Evolutionary conservation across 2,797 vertebrate genomes (phyloP).

Genomic region (Onychomys torridus): DNA sequence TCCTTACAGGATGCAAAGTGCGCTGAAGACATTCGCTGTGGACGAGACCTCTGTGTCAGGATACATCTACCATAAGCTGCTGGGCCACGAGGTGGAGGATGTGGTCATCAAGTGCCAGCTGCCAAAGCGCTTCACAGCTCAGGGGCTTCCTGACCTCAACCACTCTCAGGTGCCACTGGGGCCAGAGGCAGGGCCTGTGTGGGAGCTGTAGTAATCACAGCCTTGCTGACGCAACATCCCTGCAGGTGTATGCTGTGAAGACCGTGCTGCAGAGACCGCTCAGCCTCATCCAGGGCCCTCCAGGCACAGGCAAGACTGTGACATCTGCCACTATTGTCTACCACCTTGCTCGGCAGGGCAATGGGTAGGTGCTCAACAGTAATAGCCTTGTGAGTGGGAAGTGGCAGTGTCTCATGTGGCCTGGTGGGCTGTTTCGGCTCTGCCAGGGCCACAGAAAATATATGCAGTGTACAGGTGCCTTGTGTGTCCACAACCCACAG

Average conservation of each 20-base stretch:
- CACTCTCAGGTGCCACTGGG: constrained; percentile 94
- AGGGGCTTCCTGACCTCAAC: constrained; percentile 99
- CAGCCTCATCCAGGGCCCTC: constrained; percentile 98
- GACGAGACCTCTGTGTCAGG: constrained; percentile 99
- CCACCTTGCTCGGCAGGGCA: constrained; percentile 98
- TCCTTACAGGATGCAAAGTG: constrained; percentile 96
- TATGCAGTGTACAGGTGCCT: neutral
- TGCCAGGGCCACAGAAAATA: neutral
- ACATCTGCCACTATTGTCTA: constrained; percentile 99
- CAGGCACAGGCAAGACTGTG: constrained; percentile 98
- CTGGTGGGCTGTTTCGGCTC: neutral
- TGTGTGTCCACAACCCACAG: neutral
- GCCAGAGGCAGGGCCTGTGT: neutral
- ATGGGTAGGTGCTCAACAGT: constrained; percentile 90
- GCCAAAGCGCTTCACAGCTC: constrained; percentile 99
- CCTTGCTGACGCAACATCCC: neutral
- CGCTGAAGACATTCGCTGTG: constrained; percentile 97
- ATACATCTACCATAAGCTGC: constrained; percentile 98
- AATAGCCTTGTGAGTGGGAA: neutral
- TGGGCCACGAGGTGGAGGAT: constrained; percentile 98
- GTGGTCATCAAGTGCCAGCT: constrained; percentile 99
- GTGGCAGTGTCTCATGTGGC: too few relatives aligned
- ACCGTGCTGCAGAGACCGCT: constrained; percentile 97
- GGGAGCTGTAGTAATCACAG: rapidly evolving
- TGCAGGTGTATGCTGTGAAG: constrained; percentile 94